A percentile compares a stretch with the other conserved stretches of the same genome.
phyloP scores from a whole-genome alignment of 1,140 invertebrate genomes.

The Procambarus clarkii region DNA sequence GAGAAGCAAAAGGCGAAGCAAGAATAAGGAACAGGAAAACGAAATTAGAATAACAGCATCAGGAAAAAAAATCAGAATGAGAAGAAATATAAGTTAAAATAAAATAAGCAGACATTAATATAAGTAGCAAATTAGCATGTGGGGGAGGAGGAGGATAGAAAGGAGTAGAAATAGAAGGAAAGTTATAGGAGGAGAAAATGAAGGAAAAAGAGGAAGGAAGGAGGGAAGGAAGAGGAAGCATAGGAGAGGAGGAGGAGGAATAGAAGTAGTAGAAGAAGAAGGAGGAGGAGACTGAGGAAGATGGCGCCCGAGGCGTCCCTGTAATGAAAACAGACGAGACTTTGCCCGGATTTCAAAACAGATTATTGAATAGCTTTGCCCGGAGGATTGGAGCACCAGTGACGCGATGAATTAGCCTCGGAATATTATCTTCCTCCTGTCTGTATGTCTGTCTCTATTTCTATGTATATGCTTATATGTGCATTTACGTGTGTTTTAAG shows the following conservation, averaged over 20 bases:
- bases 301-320: constrained; percentile 27
- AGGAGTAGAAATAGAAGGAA: neutral
- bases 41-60: neutral
- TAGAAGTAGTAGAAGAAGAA: neutral
- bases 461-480: neutral
- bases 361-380: constrained; percentile 55
- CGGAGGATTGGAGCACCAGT: constrained; percentile 38
- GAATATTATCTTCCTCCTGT: neutral
- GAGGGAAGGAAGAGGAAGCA: neutral
- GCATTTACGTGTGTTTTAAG: neutral
- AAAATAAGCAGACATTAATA: neutral
- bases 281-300: constrained; percentile 1
- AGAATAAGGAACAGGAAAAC: too few species aligned
- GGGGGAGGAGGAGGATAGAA: neutral
- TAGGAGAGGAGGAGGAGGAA: neutral
- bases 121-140: too few species aligned
- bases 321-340: constrained; percentile 56
- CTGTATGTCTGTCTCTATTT: constrained; percentile 18
- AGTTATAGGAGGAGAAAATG: neutral
- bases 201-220: neutral
- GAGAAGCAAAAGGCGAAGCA: too few species aligned
- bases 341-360: constrained; percentile 52
- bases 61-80: too few species aligned
- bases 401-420: constrained; percentile 37
- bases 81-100: too few species aligned